Conservation (phyloP, 2,888 invertebrate genomes). For the Xanthia togata region DNA sequence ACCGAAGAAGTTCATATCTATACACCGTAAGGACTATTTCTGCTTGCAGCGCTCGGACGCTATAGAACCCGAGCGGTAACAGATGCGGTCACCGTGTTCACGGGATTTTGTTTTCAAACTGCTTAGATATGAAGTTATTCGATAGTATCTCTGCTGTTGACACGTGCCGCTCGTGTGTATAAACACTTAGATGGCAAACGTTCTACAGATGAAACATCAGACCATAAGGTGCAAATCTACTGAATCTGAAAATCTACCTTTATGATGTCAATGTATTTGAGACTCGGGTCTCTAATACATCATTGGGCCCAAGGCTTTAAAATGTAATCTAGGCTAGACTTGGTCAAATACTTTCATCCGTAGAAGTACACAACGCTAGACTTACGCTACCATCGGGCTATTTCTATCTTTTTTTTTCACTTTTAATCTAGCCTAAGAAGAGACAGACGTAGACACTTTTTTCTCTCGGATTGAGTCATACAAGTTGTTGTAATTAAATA, state of each 20-base stretch:
- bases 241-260: conserved; percentile 49
- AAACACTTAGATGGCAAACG: background rate
- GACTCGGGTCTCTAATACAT: conserved; percentile 37
- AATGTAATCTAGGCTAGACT: conserved; percentile 55
- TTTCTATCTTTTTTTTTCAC: conserved; percentile 37
- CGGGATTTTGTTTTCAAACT: too few species aligned
- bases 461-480: background rate
- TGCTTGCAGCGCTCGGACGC: too few species aligned
- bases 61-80: too few species aligned
- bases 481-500: conserved; percentile 15
- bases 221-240: conserved; percentile 57
- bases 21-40: too few species aligned
- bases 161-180: too few species aligned
- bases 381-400: conserved; percentile 27
- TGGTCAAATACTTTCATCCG: conserved; percentile 56
- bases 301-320: conserved; percentile 64
- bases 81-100: too few species aligned
- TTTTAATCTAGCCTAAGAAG: conserved; percentile 22
- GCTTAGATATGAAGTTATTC: too few species aligned
- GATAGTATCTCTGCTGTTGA: too few species aligned
- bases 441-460: conserved; percentile 11
- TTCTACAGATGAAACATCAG: conserved; percentile 62
- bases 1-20: too few species aligned
- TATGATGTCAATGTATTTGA: conserved; percentile 37
- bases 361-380: conserved; percentile 39